These are phyloP conservation scores for Diadromus collaris DNA, from an alignment of 2,888 invertebrate species.

Conservation along the genomic window DNA sequence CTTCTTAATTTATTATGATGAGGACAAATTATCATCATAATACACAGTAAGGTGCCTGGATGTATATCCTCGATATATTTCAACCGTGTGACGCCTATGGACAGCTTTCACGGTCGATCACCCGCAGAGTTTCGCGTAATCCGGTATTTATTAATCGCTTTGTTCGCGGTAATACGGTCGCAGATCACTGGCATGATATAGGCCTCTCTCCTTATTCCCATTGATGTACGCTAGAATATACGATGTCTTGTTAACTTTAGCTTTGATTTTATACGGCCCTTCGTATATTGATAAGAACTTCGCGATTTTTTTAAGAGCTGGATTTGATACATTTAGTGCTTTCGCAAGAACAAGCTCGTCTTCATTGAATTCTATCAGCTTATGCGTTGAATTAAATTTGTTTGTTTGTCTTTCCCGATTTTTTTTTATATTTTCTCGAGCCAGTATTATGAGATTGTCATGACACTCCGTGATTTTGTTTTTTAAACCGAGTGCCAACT, in stretches of 20 bases:
- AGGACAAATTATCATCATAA: no score
- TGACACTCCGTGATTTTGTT: no score
- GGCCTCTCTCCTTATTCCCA: background rate
- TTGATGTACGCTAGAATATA: background rate
- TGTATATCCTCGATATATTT: no score
- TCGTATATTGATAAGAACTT: background rate
- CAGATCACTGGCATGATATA: background rate
- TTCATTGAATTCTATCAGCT: background rate
- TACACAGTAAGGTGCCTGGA: no score
- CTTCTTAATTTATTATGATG: no score
- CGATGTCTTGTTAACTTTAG: background rate
- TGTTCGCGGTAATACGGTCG: background rate
- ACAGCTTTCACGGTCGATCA: no score
- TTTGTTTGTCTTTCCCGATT: background rate
- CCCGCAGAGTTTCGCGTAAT: no score
- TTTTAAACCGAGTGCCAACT: background rate
- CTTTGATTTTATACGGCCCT: no score
- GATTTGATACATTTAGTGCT: background rate
- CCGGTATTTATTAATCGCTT: no score
- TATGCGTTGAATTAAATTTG: background rate
- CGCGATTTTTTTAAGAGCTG: background rate
- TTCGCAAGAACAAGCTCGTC: background rate
- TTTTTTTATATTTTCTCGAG: background rate
- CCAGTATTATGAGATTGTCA: background rate
- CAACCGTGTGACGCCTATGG: no score